Evolutionary conservation across 2,888 invertebrate genomes (phyloP), one percentile per base, ranked within the genome.

Genomic region (Crematogaster levior): DNA sequence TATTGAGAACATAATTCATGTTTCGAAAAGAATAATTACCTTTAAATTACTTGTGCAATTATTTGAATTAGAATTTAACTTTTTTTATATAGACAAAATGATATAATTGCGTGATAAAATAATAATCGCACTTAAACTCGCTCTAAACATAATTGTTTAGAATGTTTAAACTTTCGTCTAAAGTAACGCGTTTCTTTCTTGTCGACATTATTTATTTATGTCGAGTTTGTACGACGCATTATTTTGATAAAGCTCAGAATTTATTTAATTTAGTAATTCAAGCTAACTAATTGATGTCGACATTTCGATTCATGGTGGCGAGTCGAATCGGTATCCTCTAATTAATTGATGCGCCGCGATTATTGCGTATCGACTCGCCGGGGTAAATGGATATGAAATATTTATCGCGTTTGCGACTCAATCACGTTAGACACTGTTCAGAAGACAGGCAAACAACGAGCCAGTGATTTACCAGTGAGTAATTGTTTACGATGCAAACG

Each of bases 401-500:
- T 83, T 83, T 84, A 58, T 70, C 68, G 51, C 24, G 84, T 73
- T 56, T 65, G 60, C 51, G 68, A 81, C 82, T 83, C 83, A 61
- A 85, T 85, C 84, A 75, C 56, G 61, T 74, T n/a, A 70, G 72
- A 61, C 48, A 80, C 81, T 51, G 46, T 77, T 48, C 63, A 48
- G 83, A 43, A 82, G 43, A 46, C 18, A 21, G 73, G 56, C 66
- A 88, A 88, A 88, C 79, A 73, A 56, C 40, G 15, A 34, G 58
- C 81, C 77, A 61, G 83, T 53, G 81, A 51, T 56, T 48, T 74
- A 58, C 60, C 68, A 61, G 81, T 48, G 30, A 15, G 7, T 21
- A 60, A 82, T 86, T 88, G 72, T 85, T 84, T 83, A 63, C 60
- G 43, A 24, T 81, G 82, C 73, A 84, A 88, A 86, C 70, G 82